These are phyloP conservation scores for Phyllostomus hastatus DNA, from an alignment of 2,113 vertebrate species.

Conservation along the genomic window DNA sequence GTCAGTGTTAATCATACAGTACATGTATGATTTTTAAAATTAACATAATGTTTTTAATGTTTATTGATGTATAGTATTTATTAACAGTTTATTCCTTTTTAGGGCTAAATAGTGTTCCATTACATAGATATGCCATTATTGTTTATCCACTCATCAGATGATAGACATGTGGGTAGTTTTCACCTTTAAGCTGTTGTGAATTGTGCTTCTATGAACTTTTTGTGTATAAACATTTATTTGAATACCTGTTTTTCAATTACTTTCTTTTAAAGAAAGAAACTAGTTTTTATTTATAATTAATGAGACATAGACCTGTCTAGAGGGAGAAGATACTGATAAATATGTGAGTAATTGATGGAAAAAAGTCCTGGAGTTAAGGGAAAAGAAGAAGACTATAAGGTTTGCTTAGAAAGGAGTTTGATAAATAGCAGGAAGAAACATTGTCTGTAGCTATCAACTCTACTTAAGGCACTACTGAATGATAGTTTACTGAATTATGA, in stretches of 20 bases:
- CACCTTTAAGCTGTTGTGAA: not conserved
- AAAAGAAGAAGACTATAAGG: not conserved
- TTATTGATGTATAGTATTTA: not conserved
- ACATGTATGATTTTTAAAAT: not conserved
- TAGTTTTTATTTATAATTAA: not conserved
- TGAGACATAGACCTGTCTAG: not conserved
- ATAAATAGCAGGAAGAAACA: not conserved
- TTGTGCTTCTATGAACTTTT: not conserved
- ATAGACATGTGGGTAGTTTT: not conserved
- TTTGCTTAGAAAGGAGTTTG: not conserved
- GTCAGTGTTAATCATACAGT: not conserved
- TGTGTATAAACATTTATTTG: not conserved
- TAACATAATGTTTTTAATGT: not conserved
- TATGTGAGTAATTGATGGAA: not conserved
- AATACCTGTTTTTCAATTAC: not conserved
- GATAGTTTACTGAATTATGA: not conserved
- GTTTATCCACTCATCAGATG: not conserved
- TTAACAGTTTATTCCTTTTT: not conserved
- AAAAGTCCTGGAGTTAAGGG: not conserved
- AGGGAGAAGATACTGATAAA: not conserved
- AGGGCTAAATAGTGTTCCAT: not conserved
- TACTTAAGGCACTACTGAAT: not conserved
- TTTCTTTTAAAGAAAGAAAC: not conserved
- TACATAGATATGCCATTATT: not conserved
- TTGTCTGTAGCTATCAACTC: not conserved